Evolutionary conservation across 64 coral and sea anemone genomes (phyloP).

Genomic region (Montipora foliosa): DNA sequence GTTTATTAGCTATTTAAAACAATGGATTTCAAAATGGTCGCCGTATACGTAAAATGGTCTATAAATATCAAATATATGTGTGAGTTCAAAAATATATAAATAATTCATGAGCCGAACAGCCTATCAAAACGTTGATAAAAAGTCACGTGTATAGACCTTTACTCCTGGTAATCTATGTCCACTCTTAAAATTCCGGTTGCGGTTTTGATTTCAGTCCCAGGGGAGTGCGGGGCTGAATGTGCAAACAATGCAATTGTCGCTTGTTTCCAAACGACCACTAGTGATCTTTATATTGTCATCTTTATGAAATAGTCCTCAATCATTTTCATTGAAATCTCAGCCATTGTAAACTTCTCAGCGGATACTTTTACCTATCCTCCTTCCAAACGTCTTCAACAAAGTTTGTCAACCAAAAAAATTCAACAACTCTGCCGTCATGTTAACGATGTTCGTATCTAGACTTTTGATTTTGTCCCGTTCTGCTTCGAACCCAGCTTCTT

Average conservation of each 20-base stretch:
- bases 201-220: neutral
- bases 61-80: too few species aligned
- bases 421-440: slow-evolving; percentile 54
- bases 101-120: too few species aligned
- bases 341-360: neutral
- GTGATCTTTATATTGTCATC: neutral
- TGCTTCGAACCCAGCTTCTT: slow-evolving; percentile 44
- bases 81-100: too few species aligned
- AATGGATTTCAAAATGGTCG: too few species aligned
- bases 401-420: slow-evolving; percentile 48
- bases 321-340: neutral
- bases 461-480: slow-evolving; percentile 53
- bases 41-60: too few species aligned
- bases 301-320: neutral
- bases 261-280: neutral
- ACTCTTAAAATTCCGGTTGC: too few species aligned
- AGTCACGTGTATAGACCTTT: too few species aligned
- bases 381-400: slow-evolving; percentile 41
- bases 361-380: too few species aligned
- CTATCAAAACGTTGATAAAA: too few species aligned
- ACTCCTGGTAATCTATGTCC: too few species aligned
- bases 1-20: too few species aligned
- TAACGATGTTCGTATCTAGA: slow-evolving; percentile 32
- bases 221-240: neutral
- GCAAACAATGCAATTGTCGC: neutral